Conservation (phyloP, 1,140 invertebrate genomes). For the Campoletis sonorensis region DNA sequence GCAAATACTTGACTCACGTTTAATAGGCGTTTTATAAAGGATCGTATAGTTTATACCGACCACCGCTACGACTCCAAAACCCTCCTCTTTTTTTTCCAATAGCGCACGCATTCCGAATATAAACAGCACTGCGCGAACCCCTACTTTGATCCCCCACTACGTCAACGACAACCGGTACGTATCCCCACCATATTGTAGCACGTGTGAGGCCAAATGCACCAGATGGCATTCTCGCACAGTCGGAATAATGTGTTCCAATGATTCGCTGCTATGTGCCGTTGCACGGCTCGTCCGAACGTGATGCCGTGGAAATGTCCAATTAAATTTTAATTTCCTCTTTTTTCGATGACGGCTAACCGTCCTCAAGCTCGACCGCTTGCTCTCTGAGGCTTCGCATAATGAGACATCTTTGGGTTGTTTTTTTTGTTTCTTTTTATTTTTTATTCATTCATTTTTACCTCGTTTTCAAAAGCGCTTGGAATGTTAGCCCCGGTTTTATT, state of each 20-base stretch:
- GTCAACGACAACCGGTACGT: neutral
- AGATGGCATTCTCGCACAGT: slow-evolving; percentile 42
- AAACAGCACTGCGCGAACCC: slow-evolving; percentile 59
- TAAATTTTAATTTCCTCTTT: slow-evolving; percentile 37
- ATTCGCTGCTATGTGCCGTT: slow-evolving; percentile 10
- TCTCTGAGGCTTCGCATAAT: neutral
- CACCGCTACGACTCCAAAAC: slow-evolving; percentile 40
- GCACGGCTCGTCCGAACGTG: slow-evolving; percentile 29
- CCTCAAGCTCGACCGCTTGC: neutral
- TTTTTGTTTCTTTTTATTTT: too few species aligned
- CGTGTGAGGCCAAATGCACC: slow-evolving; percentile 41
- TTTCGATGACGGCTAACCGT: slow-evolving; percentile 21
- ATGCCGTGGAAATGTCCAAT: slow-evolving; percentile 37
- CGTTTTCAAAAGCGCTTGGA: neutral
- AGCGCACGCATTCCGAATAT: slow-evolving; percentile 54
- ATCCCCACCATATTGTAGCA: neutral
- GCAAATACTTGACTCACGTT: slow-evolving; percentile 6
- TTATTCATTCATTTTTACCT: neutral
- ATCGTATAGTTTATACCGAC: slow-evolving; percentile 25
- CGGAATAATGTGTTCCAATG: slow-evolving; percentile 26
- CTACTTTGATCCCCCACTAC: slow-evolving; percentile 26
- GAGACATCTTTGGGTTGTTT: neutral
- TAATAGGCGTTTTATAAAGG: slow-evolving; percentile 9
- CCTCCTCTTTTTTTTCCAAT: slow-evolving; percentile 25
- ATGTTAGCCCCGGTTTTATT: neutral